phyloP scores from a whole-genome alignment of 30 jellyfish, hydroid and myxozoan genomes.

The Hydra vulgaris region DNA sequence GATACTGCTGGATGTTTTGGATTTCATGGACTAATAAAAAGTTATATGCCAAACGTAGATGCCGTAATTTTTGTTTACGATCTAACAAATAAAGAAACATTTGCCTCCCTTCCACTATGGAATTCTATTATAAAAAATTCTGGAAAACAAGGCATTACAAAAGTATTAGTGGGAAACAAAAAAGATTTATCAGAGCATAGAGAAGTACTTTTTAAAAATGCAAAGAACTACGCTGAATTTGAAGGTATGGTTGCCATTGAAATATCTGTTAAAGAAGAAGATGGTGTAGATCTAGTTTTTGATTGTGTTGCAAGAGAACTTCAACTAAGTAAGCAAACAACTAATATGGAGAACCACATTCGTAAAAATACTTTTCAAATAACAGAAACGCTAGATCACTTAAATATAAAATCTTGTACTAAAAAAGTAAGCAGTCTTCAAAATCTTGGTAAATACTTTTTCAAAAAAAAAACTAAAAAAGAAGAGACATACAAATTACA shows the following conservation, averaged over 20 bases:
- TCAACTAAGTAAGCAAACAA: conserved; percentile 11
- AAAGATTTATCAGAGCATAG: conserved; percentile 39
- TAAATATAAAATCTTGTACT: neutral
- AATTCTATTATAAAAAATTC: conserved; percentile 26
- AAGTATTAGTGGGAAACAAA: conserved; percentile 69
- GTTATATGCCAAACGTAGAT: conserved; percentile 49
- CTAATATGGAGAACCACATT: neutral
- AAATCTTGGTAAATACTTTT: neutral
- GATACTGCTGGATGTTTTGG: conserved; percentile 68
- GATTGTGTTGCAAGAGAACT: conserved; percentile 53
- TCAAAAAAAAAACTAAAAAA: neutral
- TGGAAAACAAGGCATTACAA: conserved; percentile 26
- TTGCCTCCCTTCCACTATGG: conserved; percentile 73
- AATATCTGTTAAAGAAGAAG: conserved; percentile 58
- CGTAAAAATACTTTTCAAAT: neutral
- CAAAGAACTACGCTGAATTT: conserved; percentile 62
- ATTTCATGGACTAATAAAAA: conserved; percentile 32
- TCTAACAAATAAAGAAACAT: conserved; percentile 56
- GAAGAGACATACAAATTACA: neutral
- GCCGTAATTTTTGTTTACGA: conserved; percentile 71
- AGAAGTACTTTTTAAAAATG: conserved; percentile 53
- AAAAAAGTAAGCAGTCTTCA: neutral
- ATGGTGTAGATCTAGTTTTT: conserved; percentile 44
- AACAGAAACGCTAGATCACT: neutral
- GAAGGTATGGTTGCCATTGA: conserved; percentile 77